phyloP scores from a whole-genome alignment of 2,113 vertebrate species.

The Xiphias gladius region DNA sequence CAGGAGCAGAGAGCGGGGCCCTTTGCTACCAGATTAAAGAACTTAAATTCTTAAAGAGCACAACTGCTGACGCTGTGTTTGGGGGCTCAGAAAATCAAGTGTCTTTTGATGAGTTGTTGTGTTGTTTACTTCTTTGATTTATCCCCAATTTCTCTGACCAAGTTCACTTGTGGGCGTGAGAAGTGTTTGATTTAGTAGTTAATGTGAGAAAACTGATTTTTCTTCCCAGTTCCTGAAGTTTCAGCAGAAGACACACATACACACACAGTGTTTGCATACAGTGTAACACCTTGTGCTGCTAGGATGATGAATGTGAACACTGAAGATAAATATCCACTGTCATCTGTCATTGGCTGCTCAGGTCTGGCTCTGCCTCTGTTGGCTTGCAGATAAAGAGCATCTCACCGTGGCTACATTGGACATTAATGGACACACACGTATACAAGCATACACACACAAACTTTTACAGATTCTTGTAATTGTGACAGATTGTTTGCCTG shows the following conservation, averaged over 20 bases:
- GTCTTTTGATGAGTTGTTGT: conserved; percentile 62
- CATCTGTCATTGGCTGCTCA: conserved; percentile 66
- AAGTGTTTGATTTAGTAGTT: conserved; percentile 40
- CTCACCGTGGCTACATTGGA: conserved; percentile 45
- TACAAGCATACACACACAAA: not conserved
- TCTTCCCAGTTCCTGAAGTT: conserved; percentile 15
- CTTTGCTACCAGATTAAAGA: conserved; percentile 72
- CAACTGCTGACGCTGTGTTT: conserved; percentile 68
- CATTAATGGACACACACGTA: conserved; percentile 27
- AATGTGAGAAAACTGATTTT: conserved; percentile 12
- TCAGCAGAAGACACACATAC: not conserved
- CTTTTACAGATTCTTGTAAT: conserved; percentile 48
- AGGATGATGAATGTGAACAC: conserved; percentile 72
- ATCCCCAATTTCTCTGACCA: conserved; percentile 1
- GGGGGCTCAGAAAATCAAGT: conserved; percentile 60
- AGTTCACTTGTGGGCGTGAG: conserved; percentile 27
- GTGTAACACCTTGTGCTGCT: conserved; percentile 32
- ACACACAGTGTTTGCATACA: conserved; percentile 30
- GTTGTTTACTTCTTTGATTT: conserved; percentile 46
- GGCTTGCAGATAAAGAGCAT: conserved; percentile 65
- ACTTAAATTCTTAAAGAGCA: conserved; percentile 66
- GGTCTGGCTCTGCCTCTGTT: conserved; percentile 52
- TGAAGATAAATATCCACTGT: conserved; percentile 72
- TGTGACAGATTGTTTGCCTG: conserved; percentile 68
- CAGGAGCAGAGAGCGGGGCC: conserved; percentile 57